Percentiles rank a stretch among this genome's conserved stretches.
Evolutionary conservation across 2,797 vertebrate species (phyloP).

Genomic region (Schizothorax lantsangensis): DNA sequence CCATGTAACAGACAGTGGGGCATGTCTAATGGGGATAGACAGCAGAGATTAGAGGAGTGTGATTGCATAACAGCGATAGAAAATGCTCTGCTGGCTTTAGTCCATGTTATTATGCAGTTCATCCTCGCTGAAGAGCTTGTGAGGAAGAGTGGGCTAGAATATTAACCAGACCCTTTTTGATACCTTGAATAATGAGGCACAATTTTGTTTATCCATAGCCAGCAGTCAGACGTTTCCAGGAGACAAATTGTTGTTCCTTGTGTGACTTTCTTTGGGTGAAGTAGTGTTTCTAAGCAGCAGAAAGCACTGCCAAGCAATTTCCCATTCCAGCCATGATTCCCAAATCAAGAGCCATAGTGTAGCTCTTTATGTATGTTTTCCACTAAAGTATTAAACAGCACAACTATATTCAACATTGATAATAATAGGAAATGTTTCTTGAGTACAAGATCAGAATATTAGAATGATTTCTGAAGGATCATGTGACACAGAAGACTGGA

Average conservation of each 20-base stretch:
- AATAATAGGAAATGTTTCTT: neutral
- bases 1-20: conserved; percentile 21
- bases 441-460: neutral
- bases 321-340: neutral
- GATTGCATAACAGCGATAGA: conserved; percentile 66
- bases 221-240: neutral
- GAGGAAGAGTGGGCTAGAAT: conserved; percentile 25
- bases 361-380: neutral
- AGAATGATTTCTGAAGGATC: neutral
- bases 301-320: neutral
- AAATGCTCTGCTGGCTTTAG: conserved; percentile 46
- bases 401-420: neutral
- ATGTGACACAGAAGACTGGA: neutral
- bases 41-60: conserved; percentile 58
- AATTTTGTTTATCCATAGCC: conserved; percentile 2
- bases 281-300: neutral
- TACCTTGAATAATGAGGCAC: neutral
- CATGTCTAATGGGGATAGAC: conserved; percentile 63
- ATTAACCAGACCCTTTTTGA: conserved; percentile 30
- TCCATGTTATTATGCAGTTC: conserved; percentile 48
- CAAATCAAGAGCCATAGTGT: neutral
- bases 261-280: neutral
- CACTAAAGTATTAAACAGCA: neutral
- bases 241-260: neutral
- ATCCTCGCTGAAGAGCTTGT: conserved; percentile 26